Base-by-base conservation (phyloP, 2,797 vertebrate species). In the Sebastes flavidus region DNA sequence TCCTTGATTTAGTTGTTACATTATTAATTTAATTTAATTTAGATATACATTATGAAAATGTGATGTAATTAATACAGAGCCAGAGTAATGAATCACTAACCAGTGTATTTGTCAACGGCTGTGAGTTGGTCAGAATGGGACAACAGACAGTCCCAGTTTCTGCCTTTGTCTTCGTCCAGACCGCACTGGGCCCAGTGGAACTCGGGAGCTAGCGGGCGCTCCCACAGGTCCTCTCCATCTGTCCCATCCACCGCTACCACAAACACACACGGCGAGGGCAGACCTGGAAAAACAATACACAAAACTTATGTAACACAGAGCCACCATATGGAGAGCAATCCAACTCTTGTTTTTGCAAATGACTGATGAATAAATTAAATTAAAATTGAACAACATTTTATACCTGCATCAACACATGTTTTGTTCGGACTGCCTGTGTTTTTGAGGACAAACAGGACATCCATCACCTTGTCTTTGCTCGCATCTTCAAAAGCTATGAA, bases 361-460 rank as follows among this genome's bases (percentile, higher is more conserved):
- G 12, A 63, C 36, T 62, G 8, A 20, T 46, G 1, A n/a, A 49
- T 24, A 36, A 9, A 54, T 8, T 1, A 2, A 56, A 72, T 4
- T n/a, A 4, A 42, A 72, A 56, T 1, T 6, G 1, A 46, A 25
- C 1, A 65, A 52, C 5, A 5, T 2, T 38, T 68, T 16, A 71
- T 93, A 99, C 98, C 97, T 96, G 92, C 87, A 27, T 87, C 87
- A 3, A 69, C 14, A 59, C 98, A 99, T 2, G 97, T 96, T 0
- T 67, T 85, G 93, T 96, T 98, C 70, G 58, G 80, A 66, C 76
- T 94, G 86, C 86, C 72, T 72, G 69, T 60, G 5, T 84, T 92
- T 90, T 93, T 97, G 83, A 97, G 91, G 74, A 96, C 94, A 75
- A 99, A 97, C 77, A 99, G 12, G 24, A 99, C 88, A 34, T 99